phyloP scores from a whole-genome alignment of 2,113 vertebrate genomes.

The Calypte anna region DNA sequence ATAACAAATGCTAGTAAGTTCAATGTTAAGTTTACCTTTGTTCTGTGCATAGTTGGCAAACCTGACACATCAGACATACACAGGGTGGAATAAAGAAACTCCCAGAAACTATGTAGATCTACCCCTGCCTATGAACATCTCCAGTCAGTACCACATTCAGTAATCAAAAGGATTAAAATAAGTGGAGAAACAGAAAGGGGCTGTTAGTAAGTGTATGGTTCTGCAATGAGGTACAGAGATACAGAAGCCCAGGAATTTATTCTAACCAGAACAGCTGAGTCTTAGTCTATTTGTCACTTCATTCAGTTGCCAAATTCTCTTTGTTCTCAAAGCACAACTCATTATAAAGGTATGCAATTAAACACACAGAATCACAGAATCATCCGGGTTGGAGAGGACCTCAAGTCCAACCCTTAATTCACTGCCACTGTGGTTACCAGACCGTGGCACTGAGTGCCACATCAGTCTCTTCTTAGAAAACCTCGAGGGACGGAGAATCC shows the following conservation, averaged over 20 bases:
- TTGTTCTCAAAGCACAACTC: neutral
- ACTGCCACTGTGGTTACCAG: too few relatives aligned
- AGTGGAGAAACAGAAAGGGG: neutral
- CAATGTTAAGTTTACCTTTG: neutral
- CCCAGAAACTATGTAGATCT: neutral
- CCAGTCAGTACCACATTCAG: neutral
- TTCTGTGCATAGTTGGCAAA: neutral
- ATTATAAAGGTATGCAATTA: neutral
- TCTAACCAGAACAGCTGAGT: neutral
- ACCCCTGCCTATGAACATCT: neutral
- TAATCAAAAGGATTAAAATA: neutral
- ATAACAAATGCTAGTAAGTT: neutral
- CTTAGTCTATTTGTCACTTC: neutral
- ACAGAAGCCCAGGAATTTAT: neutral
- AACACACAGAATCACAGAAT: too few relatives aligned
- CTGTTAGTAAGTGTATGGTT: neutral
- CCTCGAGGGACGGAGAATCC: too few relatives aligned
- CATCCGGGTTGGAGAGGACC: too few relatives aligned
- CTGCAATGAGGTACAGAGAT: neutral
- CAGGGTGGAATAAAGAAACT: neutral
- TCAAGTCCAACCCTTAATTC: too few relatives aligned
- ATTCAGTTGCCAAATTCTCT: neutral
- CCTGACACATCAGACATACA: neutral
- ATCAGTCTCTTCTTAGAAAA: too few relatives aligned
- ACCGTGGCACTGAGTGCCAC: too few relatives aligned